Evolutionary conservation across 2,797 vertebrate species (phyloP).

Genomic region (Phrynocephalus guinanensis): DNA sequence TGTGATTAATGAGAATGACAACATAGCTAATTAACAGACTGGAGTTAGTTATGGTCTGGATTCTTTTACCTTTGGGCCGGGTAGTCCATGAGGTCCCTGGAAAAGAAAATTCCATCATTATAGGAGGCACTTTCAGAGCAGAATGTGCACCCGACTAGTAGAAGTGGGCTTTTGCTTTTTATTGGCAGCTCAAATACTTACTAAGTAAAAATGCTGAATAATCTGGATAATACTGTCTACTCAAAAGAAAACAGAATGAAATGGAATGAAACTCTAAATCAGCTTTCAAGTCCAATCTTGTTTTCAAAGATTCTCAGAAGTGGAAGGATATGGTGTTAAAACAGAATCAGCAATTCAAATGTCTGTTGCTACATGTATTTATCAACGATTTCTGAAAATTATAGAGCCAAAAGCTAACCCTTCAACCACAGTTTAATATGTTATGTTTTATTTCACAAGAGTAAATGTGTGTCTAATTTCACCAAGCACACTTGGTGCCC

Average conservation of each 20-base stretch:
- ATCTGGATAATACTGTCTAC: background rate
- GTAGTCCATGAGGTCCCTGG: constrained; percentile 96
- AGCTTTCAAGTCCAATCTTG: background rate
- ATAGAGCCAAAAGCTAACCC: background rate
- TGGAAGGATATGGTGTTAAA: background rate
- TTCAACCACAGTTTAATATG: background rate
- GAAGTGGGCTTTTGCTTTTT: background rate
- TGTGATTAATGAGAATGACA: constrained; percentile 62
- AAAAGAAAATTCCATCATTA: constrained; percentile 70
- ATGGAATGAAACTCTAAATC: background rate
- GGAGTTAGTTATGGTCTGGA: constrained; percentile 33
- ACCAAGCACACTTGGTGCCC: too few species aligned
- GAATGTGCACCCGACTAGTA: background rate
- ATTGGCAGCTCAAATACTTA: constrained; percentile 3
- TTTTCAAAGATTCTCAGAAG: background rate
- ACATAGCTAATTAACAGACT: constrained; percentile 41
- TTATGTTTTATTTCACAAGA: background rate
- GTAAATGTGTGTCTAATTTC: background rate
- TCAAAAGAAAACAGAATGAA: background rate
- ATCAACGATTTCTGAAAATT: background rate
- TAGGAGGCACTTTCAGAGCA: background rate
- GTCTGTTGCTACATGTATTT: background rate
- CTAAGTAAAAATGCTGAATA: background rate
- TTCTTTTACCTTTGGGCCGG: constrained; percentile 92
- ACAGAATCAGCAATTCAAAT: background rate